Evolutionary conservation across 2,797 vertebrate genomes (phyloP).

Genomic region (Huso huso): DNA sequence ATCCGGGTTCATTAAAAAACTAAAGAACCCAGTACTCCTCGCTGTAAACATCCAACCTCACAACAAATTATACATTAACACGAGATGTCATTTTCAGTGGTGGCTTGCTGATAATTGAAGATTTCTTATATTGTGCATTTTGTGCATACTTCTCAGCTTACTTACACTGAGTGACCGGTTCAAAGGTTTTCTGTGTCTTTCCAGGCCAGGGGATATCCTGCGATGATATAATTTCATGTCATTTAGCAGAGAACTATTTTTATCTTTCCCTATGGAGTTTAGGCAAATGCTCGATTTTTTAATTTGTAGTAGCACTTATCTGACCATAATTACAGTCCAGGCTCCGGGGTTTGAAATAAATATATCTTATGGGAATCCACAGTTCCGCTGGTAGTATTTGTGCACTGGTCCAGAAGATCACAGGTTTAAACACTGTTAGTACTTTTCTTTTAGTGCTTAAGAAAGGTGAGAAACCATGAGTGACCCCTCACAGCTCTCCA

Average conservation of each 20-base stretch:
- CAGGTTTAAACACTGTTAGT: no score
- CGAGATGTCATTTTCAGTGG: constrained; percentile 16
- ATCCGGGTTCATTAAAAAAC: constrained; percentile 18
- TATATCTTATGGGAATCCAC: background rate
- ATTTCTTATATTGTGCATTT: constrained; percentile 18
- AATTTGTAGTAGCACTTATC: constrained; percentile 24
- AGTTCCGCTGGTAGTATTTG: background rate
- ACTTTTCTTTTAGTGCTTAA: no score
- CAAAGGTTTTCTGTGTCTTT: constrained; percentile 7
- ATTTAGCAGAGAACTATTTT: constrained; percentile 20
- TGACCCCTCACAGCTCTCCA: no score
- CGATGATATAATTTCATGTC: constrained; percentile 14
- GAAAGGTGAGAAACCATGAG: no score
- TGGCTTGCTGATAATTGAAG: constrained; percentile 21
- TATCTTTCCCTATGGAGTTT: constrained; percentile 18
- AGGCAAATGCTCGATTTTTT: constrained; percentile 21
- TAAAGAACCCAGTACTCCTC: constrained; percentile 26
- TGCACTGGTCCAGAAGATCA: background rate
- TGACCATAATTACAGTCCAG: constrained; percentile 29
- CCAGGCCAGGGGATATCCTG: constrained; percentile 13
- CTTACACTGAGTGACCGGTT: background rate
- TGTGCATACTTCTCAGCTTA: constrained; percentile 12
- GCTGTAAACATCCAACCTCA: constrained; percentile 23
- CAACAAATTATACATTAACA: constrained; percentile 13
- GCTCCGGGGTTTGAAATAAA: constrained; percentile 21